Conservation (phyloP, 64 coral and sea anemone species). For the Pocillopora verrucosa region DNA sequence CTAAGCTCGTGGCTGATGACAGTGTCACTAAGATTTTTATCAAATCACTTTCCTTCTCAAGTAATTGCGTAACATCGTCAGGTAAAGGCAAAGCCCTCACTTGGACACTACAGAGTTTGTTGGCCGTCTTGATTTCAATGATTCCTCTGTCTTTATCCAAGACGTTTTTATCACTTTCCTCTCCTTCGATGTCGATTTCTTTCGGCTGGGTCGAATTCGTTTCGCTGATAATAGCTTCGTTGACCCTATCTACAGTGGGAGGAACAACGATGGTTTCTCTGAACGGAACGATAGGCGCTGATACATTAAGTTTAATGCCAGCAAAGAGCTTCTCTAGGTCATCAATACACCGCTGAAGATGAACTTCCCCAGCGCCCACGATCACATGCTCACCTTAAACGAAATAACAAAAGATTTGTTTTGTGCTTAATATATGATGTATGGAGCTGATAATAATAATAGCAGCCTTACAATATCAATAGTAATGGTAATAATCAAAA, state of each 20-base stretch:
- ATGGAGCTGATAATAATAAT: too few relatives aligned
- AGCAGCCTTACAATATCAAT: too few relatives aligned
- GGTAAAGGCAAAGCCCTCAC: slow-evolving; percentile 81
- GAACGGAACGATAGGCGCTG: slow-evolving; percentile 93
- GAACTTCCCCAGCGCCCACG: slow-evolving; percentile 89
- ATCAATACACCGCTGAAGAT: slow-evolving; percentile 89
- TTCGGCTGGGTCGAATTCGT: neutral
- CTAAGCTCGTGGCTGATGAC: slow-evolving; percentile 24
- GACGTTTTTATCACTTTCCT: neutral
- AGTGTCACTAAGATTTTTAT: slow-evolving; percentile 58
- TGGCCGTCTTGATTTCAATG: slow-evolving; percentile 70
- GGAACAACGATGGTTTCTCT: slow-evolving; percentile 83
- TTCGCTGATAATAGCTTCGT: slow-evolving; percentile 79
- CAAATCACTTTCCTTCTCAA: slow-evolving; percentile 70
- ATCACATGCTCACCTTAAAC: slow-evolving; percentile 93
- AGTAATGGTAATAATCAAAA: too few relatives aligned
- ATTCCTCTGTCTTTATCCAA: slow-evolving; percentile 50
- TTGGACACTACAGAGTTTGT: slow-evolving; percentile 71
- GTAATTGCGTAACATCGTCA: slow-evolving; percentile 45
- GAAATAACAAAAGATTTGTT: neutral
- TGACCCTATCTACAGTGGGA: slow-evolving; percentile 91
- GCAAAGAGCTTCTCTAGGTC: slow-evolving; percentile 88
- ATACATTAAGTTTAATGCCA: slow-evolving; percentile 85
- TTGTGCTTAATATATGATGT: neutral
- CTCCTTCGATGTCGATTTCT: slow-evolving; percentile 6